These are phyloP conservation scores for Nezara viridula DNA, from an alignment of 2,888 invertebrate genomes.

Conservation along the genomic window DNA sequence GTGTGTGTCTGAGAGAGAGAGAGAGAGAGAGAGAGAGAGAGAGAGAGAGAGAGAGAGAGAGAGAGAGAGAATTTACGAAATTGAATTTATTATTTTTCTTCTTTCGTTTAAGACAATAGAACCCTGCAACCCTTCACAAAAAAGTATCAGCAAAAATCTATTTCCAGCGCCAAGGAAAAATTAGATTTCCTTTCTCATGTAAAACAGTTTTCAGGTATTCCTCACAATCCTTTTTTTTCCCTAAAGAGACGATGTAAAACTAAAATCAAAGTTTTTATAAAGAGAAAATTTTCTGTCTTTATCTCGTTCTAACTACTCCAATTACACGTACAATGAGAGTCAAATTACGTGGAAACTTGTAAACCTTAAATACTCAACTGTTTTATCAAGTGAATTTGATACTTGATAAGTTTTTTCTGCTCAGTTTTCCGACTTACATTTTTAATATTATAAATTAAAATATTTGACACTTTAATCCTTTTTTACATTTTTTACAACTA, in stretches of 20 bases:
- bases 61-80: neutral
- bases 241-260: neutral
- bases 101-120: slow-evolving; percentile 11
- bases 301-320: no score
- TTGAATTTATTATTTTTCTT: neutral
- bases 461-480: no score
- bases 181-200: slow-evolving; percentile 26
- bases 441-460: no score
- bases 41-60: slow-evolving; percentile 4
- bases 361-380: no score
- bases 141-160: neutral
- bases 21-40: slow-evolving; percentile 58
- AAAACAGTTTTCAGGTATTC: slow-evolving; percentile 19
- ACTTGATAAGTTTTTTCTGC: no score
- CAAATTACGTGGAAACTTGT: no score
- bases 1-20: slow-evolving; percentile 24
- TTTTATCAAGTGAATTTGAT: no score
- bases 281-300: neutral
- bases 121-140: neutral
- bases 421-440: no score
- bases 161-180: neutral
- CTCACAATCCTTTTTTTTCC: neutral
- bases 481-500: no score
- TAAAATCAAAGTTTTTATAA: neutral
- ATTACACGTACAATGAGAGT: no score